A percentile compares a stretch with the other conserved stretches of the same genome.
Evolutionary conservation across 2,797 vertebrate species (phyloP).

Genomic region (Syngnathus rostellatus): DNA sequence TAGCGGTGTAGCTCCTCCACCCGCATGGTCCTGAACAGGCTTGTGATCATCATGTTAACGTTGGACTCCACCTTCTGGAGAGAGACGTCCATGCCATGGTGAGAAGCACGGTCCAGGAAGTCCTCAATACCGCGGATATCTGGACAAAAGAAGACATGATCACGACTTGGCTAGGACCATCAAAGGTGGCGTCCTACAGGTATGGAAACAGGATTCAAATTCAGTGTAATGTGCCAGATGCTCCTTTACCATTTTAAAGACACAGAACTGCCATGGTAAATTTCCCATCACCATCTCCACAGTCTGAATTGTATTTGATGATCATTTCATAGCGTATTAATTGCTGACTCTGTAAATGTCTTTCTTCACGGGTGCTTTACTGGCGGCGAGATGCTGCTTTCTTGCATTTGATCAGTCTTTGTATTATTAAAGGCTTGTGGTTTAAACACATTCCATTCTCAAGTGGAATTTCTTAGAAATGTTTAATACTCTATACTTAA

Average conservation of each 20-base stretch:
- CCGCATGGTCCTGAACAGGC: slow-evolving; percentile 89
- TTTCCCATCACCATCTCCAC: background rate
- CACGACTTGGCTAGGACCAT: background rate
- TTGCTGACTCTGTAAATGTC: background rate
- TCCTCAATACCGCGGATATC: slow-evolving; percentile 98
- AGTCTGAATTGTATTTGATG: background rate
- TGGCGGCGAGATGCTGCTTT: background rate
- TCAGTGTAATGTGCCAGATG: background rate
- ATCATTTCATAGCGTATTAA: background rate
- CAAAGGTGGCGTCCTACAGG: background rate
- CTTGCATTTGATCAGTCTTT: background rate
- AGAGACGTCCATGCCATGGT: slow-evolving; percentile 97
- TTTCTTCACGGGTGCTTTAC: slow-evolving; percentile 1
- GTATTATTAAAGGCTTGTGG: too few relatives aligned
- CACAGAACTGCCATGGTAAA: background rate
- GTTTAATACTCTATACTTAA: too few relatives aligned
- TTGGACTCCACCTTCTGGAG: slow-evolving; percentile 98
- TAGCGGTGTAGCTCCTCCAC: slow-evolving; percentile 96
- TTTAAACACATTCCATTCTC: too few relatives aligned
- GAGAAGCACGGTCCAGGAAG: slow-evolving; percentile 92
- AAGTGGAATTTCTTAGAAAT: too few relatives aligned
- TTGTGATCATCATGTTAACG: slow-evolving; percentile 98
- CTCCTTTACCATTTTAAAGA: background rate
- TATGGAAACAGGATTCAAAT: background rate
- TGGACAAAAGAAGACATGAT: slow-evolving; percentile 31